Conservation (phyloP, 2,888 invertebrate species). For the Apoderus coryli region DNA sequence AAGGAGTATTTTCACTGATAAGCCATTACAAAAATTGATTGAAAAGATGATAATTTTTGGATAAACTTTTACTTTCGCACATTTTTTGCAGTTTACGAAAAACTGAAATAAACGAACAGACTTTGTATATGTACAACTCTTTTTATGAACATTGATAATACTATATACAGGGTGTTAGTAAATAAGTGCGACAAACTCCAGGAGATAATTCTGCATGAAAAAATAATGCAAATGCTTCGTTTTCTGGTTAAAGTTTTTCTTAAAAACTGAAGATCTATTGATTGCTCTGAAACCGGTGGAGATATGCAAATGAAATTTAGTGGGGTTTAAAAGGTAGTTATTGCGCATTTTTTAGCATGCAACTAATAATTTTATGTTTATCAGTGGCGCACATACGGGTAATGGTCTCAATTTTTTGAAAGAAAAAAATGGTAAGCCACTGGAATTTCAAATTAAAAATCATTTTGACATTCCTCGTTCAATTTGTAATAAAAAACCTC, state of each 20-base stretch:
- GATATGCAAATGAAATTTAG: slow-evolving; percentile 2
- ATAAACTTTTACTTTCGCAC: too few relatives aligned
- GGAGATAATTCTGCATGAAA: slow-evolving; percentile 2
- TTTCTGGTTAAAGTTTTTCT: too few relatives aligned
- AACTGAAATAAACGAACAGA: too few relatives aligned
- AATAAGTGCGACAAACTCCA: slow-evolving; percentile 2
- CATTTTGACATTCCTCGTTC: slow-evolving; percentile 1
- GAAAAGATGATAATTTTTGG: too few relatives aligned
- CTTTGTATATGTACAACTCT: too few relatives aligned
- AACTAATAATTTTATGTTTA: slow-evolving; percentile 1
- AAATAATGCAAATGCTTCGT: slow-evolving; percentile 3
- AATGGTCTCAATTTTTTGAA: slow-evolving; percentile 1
- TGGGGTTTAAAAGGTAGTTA: neutral
- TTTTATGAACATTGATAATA: too few relatives aligned
- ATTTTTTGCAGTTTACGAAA: too few relatives aligned
- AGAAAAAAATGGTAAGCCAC: slow-evolving; percentile 1
- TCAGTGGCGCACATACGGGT: slow-evolving; percentile 2
- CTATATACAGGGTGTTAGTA: slow-evolving; percentile 2
- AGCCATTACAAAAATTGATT: too few relatives aligned
- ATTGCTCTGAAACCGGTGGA: slow-evolving; percentile 1
- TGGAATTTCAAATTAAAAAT: slow-evolving; percentile 2
- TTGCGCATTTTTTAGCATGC: slow-evolving; percentile 1
- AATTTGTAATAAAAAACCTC: slow-evolving; percentile 1
- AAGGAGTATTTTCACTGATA: too few relatives aligned
- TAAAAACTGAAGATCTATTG: neutral